Base-by-base conservation (phyloP, 2,797 vertebrate genomes). In the Eulemur mongoz region DNA sequence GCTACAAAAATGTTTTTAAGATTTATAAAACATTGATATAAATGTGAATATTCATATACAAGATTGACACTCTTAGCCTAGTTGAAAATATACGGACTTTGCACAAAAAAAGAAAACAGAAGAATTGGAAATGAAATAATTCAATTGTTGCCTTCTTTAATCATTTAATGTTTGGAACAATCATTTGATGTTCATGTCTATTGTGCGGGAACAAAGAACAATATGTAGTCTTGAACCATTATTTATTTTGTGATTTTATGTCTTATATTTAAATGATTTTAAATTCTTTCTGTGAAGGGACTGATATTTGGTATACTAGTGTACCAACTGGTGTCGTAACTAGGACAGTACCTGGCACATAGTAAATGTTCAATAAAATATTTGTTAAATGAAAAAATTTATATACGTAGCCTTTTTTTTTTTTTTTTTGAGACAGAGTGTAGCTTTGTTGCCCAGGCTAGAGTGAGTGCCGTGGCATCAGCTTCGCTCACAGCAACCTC, bases 61-160 rank as follows among this genome's bases (percentile, higher is more conserved):
- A 67, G 35, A 61, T 84, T 87, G n/a, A 38, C 45, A 63, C 13
- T 76, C 22, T 86, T 79, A 67, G 73, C n/a, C 84, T 67, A 52
- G 12, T 86, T 92, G 69, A 80, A 94, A 52, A 73, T 83, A 70
- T 70, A 69, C 38, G 35, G 14, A 61, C 30, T 83, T 70, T 54
- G 35, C 30, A 70, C 17, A 61, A 18, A 72, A 32, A 32, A 78
- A 54, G 63, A 40, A 45, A 88, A 43, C 43, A 52, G 32, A 80
- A 80, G 22, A 22, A 69, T 86, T 94, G 80, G 20, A 89, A 92
- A 17, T 92, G 40, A 90, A 93, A 67, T 86, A 10, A 81, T 25
- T 50, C 43, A 40, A 5, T 61, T 76, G n/a, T 67, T 75, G 89
- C 59, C 63, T 69, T 59, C 57, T 81, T 80, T 52, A 61, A 48